Evolutionary conservation across 2,797 vertebrate species (phyloP).

Genomic region (Poeciliopsis turneri): DNA sequence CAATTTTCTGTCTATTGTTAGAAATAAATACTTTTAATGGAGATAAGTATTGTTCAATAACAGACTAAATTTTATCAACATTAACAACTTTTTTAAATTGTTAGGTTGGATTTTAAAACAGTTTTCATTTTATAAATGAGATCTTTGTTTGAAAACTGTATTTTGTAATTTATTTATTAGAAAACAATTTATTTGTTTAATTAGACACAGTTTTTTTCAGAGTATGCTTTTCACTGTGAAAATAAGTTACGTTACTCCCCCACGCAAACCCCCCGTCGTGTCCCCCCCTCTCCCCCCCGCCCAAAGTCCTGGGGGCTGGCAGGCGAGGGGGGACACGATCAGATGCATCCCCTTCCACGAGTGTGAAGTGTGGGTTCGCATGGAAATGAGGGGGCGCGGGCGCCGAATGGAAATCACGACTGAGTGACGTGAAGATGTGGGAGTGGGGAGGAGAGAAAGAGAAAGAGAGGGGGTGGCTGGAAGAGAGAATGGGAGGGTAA

Average conservation of each 20-base stretch:
- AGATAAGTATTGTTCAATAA: not conserved
- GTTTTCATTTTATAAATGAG: not conserved
- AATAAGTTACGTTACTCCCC: not conserved
- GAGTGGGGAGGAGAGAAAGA: slow-evolving; percentile 65
- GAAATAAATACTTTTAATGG: no score
- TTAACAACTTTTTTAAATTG: not conserved
- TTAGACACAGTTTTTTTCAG: not conserved
- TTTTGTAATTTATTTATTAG: not conserved
- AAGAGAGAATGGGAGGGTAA: slow-evolving; percentile 54
- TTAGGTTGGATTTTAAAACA: not conserved
- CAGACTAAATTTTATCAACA: not conserved
- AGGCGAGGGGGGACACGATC: slow-evolving; percentile 34
- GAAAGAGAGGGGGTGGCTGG: slow-evolving; percentile 57
- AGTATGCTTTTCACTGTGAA: not conserved
- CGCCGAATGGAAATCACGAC: slow-evolving; percentile 84
- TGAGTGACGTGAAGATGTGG: slow-evolving; percentile 69
- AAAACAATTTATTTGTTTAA: not conserved
- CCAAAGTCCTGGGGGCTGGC: slow-evolving; percentile 3
- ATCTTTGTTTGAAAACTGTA: not conserved
- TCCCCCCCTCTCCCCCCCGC: no score
- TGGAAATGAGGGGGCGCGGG: slow-evolving; percentile 77
- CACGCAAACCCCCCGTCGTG: no score
- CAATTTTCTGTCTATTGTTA: no score
- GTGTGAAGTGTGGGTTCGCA: slow-evolving; percentile 79
- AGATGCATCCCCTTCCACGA: slow-evolving; percentile 51